Evolutionary conservation across 2,797 vertebrate species (phyloP).

Genomic region (Gymnocypris eckloni): DNA sequence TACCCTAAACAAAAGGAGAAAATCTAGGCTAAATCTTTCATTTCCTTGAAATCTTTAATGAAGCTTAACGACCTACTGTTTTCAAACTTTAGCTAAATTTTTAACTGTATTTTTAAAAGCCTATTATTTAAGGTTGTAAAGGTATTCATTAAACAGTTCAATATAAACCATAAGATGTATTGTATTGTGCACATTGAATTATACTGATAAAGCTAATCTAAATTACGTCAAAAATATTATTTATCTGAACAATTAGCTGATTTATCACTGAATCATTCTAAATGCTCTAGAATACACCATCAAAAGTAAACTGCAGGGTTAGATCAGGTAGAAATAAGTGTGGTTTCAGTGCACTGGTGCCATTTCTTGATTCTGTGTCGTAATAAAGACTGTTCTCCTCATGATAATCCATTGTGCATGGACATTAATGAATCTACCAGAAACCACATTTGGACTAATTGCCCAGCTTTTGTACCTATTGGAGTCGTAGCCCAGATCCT

Average conservation of each 20-base stretch:
- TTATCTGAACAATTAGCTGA: background rate
- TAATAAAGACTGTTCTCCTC: background rate
- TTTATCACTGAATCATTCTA: background rate
- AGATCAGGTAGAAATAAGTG: background rate
- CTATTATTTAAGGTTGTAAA: background rate
- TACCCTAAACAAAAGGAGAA: background rate
- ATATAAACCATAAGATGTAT: background rate
- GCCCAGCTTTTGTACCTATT: constrained; percentile 71
- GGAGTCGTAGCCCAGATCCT: constrained; percentile 70
- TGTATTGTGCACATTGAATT: background rate
- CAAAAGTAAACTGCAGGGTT: background rate
- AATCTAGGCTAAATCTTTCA: background rate
- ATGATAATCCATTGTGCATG: constrained; percentile 32
- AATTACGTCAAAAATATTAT: background rate
- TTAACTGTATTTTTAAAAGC: background rate
- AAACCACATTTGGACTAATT: constrained; percentile 38
- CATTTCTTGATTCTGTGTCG: constrained; percentile 3
- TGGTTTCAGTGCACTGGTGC: background rate
- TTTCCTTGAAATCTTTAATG: background rate
- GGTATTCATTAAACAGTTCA: background rate
- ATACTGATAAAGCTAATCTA: constrained; percentile 1
- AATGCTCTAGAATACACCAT: background rate
- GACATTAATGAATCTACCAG: constrained; percentile 35
- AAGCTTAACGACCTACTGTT: background rate
- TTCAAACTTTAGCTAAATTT: background rate